Percentiles rank a stretch among this genome's conserved stretches.
Evolutionary conservation across 2,797 vertebrate genomes (phyloP).

Genomic region (Thripadectes ignobilis): DNA sequence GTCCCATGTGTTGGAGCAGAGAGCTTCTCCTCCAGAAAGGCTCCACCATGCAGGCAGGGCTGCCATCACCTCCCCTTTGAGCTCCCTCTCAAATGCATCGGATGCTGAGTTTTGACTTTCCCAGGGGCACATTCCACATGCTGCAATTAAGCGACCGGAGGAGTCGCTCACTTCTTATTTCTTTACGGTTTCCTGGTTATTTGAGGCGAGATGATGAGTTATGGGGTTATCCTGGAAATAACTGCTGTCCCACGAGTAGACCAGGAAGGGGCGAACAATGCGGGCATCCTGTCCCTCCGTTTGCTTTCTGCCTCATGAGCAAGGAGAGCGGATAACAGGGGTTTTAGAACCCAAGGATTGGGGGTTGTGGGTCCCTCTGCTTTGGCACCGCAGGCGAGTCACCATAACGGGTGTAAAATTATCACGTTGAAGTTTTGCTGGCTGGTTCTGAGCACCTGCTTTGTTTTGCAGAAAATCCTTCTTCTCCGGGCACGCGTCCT

Average conservation of each 20-base stretch:
- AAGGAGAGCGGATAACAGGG: neutral
- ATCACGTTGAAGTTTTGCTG: neutral
- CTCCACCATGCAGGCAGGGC: neutral
- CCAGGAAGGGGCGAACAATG: constrained; percentile 62
- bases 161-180: neutral
- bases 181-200: constrained; percentile 1
- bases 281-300: constrained; percentile 27
- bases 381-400: neutral
- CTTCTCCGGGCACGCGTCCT: constrained; percentile 97
- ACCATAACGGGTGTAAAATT: accelerated
- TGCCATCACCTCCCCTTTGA: neutral
- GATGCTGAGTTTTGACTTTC: neutral
- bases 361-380: neutral
- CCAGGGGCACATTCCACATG: neutral
- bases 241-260: constrained; percentile 8
- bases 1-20: accelerated
- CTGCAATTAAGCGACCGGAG: accelerated
- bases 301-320: neutral
- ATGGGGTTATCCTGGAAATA: constrained; percentile 35
- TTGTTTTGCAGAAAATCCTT: constrained; percentile 92
- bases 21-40: neutral
- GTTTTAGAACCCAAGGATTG: neutral
- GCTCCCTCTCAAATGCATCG: neutral
- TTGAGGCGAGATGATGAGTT: constrained; percentile 48
- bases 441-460: constrained; percentile 39